Evolutionary conservation across 2,888 invertebrate genomes (phyloP).

Genomic region (Halocaridina rubra): DNA sequence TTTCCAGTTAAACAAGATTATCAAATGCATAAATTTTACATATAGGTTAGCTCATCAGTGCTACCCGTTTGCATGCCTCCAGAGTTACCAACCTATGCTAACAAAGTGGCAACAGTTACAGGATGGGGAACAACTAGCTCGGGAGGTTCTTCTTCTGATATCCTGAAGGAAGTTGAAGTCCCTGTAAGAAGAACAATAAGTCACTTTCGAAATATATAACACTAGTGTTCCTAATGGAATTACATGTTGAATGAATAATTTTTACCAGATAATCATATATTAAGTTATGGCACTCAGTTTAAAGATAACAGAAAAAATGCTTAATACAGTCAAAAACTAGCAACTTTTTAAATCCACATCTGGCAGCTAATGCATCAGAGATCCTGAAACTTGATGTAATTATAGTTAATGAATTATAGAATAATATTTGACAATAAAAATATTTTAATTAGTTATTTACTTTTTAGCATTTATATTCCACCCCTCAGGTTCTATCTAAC

Average conservation of each 20-base stretch:
- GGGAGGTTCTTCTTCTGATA: background rate
- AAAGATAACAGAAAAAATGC: no score
- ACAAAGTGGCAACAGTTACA: constrained; percentile 23
- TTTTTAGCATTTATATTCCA: background rate
- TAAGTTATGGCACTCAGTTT: no score
- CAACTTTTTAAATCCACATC: no score
- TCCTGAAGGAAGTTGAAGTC: constrained; percentile 14
- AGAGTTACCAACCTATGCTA: background rate
- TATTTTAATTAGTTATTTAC: background rate
- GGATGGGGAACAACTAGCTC: constrained; percentile 22
- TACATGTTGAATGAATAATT: no score
- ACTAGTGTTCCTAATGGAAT: no score
- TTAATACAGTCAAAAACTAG: no score
- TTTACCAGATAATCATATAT: no score
- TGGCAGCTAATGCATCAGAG: no score
- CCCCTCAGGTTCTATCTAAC: constrained; percentile 3
- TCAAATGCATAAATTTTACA: no score
- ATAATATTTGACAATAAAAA: background rate
- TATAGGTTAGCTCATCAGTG: constrained; percentile 2
- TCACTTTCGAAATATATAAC: no score
- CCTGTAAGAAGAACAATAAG: no score
- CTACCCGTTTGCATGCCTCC: constrained; percentile 41
- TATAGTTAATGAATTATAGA: background rate
- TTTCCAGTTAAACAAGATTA: background rate
- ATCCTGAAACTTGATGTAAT: background rate